Evolutionary conservation across 2,797 vertebrate genomes (phyloP), one percentile per base, ranked within the genome.

Genomic region (Eleutherodactylus coqui): DNA sequence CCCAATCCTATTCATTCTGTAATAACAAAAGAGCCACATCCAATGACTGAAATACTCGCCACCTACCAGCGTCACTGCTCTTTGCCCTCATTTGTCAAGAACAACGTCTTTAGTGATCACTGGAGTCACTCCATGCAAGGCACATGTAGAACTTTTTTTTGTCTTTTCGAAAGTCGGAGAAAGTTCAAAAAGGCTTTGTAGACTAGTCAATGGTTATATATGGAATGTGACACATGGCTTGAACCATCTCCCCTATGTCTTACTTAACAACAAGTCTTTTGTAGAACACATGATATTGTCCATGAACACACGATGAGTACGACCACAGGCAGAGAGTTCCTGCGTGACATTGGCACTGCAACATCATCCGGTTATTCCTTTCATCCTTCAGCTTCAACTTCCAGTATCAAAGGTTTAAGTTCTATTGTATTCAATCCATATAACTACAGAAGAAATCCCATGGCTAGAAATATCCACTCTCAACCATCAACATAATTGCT

Each of bases 21-120:
- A 27, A n/a, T 16, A 45, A 73, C 70, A 27, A n/a, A 41, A 70
- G 21, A 70, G 41, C 36, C 41, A 70, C 41, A 24, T 4, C 34
- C 17, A 17, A 13, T 70, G 67, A 36, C 19, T 11, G 21, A 69
- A 34, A 41, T 10, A 11, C 9, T 13, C 24, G 4, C 16, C 70
- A 24, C 70, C 38, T 5, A 17, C 24, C 38, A 16, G 16, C 4
- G 10, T 2, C 3, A 5, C 13, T 27, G 38, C 41, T 73, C 36
- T 41, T 34, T 70, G 34, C 41, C 70, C 70, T 45, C 38, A 73
- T 45, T 45, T 72, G 27, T 72, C 36, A 72, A 72, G 69, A 72
- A 72, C 69, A 72, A 29, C 29, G 16, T 43, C 21, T 70, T 5
- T 1, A 8, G n/a, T 45, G 38, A 45, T 73, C 21, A 45, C 3